phyloP scores from a whole-genome alignment of 2,888 invertebrate genomes.

The Torymus aiolomorphi region DNA sequence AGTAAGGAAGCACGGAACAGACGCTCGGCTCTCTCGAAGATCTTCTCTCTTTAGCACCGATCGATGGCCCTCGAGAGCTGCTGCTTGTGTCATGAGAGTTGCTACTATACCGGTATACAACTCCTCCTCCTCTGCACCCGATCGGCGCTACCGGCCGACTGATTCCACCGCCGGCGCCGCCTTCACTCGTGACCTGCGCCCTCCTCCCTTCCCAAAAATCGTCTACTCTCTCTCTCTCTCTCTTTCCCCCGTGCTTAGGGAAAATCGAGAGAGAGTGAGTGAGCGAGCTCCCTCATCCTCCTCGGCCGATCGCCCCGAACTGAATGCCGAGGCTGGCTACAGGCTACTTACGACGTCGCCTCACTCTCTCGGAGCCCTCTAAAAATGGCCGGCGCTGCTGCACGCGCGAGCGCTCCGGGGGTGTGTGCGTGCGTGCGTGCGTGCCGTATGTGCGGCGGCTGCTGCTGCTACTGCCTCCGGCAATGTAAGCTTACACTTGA shows the following conservation, averaged over 20 bases:
- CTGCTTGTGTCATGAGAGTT: too few relatives aligned
- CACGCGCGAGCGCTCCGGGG: slow-evolving; percentile 15
- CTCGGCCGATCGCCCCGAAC: slow-evolving; percentile 53
- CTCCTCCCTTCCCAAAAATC: not conserved
- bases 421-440: slow-evolving; percentile 25
- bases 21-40: slow-evolving; percentile 76
- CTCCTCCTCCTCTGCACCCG: too few relatives aligned
- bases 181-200: not conserved
- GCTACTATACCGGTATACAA: too few relatives aligned
- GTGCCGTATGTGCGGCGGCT: too few relatives aligned
- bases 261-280: not conserved
- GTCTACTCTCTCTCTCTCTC: too few relatives aligned
- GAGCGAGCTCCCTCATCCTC: slow-evolving; percentile 36
- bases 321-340: slow-evolving; percentile 54
- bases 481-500: slow-evolving; percentile 75
- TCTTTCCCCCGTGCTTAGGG: too few relatives aligned
- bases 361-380: slow-evolving; percentile 68
- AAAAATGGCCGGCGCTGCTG: slow-evolving; percentile 72
- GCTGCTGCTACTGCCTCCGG: slow-evolving; percentile 26
- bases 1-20: slow-evolving; percentile 97
- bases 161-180: not conserved
- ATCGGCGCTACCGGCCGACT: too few relatives aligned
- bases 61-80: too few relatives aligned
- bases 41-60: too few relatives aligned
- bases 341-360: slow-evolving; percentile 48